phyloP scores from a whole-genome alignment of 1,140 invertebrate genomes.

The Melitaea cinxia region DNA sequence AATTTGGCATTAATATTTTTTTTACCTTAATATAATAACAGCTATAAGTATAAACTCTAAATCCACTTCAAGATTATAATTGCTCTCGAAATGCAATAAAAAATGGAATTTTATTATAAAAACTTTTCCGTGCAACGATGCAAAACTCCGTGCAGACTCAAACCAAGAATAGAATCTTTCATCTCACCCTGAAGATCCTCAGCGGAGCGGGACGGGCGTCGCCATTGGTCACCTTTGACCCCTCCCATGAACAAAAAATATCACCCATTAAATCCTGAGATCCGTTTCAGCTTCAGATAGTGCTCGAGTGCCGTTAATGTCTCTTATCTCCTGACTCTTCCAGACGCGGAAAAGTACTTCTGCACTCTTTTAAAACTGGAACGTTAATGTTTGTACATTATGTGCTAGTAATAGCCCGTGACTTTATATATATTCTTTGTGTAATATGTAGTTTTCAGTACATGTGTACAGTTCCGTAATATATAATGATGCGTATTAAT shows the following conservation, averaged over 20 bases:
- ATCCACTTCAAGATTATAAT: no score
- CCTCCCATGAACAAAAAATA: conserved; percentile 76
- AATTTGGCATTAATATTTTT: no score
- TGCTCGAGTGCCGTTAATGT: conserved; percentile 50
- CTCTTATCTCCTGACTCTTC: conserved; percentile 41
- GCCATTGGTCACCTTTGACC: conserved; percentile 76
- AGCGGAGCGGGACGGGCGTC: conserved; percentile 49
- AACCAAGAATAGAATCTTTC: conserved; percentile 66
- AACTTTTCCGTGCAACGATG: conserved; percentile 41
- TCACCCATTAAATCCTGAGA: conserved; percentile 72
- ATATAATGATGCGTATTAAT: no score
- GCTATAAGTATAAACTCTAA: no score
- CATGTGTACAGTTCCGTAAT: no score
- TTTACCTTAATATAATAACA: no score
- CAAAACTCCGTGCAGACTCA: conserved; percentile 45
- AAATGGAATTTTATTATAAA: not conserved
- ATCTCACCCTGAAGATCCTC: conserved; percentile 57
- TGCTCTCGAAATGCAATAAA: no score
- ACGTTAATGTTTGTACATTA: not conserved
- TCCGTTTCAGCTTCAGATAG: conserved; percentile 66
- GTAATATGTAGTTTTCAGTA: no score
- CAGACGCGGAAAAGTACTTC: not conserved
- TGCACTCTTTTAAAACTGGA: conserved; percentile 1
- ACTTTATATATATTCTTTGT: no score
- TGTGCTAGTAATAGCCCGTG: no score